phyloP scores from a whole-genome alignment of 2,797 vertebrate species.

The Basileuterus tristriatus region DNA sequence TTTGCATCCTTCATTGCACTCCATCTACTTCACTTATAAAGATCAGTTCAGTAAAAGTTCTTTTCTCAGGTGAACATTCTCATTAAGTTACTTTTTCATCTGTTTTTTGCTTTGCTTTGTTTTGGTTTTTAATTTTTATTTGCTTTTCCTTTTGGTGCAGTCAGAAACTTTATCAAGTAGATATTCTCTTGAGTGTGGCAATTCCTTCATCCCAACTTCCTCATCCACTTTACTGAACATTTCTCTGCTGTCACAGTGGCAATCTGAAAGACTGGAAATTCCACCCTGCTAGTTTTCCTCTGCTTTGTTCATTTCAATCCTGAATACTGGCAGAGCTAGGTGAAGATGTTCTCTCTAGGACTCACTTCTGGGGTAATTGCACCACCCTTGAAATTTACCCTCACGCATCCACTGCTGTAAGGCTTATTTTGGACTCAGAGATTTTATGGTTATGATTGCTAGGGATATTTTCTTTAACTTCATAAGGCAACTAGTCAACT shows the following conservation, averaged over 20 bases:
- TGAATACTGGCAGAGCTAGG: not conserved
- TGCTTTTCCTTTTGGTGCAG: not conserved
- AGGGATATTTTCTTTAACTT: not conserved
- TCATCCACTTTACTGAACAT: not conserved
- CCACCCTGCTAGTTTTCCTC: not conserved
- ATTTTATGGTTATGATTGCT: not conserved
- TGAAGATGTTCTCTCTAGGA: not conserved
- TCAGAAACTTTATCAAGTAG: not conserved
- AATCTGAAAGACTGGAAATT: not conserved
- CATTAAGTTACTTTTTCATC: not conserved
- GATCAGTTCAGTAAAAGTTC: not conserved
- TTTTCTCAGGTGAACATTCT: not conserved
- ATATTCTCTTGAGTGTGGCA: not conserved
- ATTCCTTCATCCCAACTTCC: not conserved
- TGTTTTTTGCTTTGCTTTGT: rapidly evolving
- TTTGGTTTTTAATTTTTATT: not conserved
- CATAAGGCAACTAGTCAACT: not conserved
- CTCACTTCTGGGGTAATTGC: not conserved
- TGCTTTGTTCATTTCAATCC: not conserved
- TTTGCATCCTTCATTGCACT: not conserved
- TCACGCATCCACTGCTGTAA: rapidly evolving
- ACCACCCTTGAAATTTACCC: not conserved
- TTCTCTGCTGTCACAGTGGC: not conserved
- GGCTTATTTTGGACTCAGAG: not conserved
- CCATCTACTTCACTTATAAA: not conserved